These are phyloP conservation scores for Thunnus maccoyii DNA, from an alignment of 2,113 vertebrate species.

Conservation along the genomic window DNA sequence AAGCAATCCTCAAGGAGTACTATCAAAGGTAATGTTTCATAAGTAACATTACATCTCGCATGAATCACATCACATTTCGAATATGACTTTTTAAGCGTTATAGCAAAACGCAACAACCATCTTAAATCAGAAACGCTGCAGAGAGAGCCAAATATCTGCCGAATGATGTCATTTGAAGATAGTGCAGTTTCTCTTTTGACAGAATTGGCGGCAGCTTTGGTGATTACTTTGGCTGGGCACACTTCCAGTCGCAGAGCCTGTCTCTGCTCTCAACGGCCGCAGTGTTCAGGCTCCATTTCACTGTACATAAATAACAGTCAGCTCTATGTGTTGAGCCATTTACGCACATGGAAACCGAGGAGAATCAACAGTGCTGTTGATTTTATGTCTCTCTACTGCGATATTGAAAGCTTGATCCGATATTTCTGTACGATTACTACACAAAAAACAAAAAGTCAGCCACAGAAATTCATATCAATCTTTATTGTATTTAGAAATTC, in stretches of 20 bases:
- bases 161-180: conserved; percentile 61
- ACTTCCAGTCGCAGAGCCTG: conserved; percentile 58
- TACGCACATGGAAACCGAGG: conserved; percentile 13
- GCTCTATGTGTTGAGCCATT: conserved; percentile 8
- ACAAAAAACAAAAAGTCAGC: conserved; percentile 23
- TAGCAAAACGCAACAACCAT: conserved; percentile 5
- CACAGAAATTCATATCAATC: conserved; percentile 87
- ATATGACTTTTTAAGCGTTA: not conserved
- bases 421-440: not conserved
- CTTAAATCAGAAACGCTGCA: conserved; percentile 21
- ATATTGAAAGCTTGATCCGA: not conserved
- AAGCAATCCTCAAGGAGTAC: conserved; percentile 41
- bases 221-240: conserved; percentile 54
- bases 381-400: not conserved
- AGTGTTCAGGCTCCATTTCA: conserved; percentile 47
- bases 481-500: conserved; percentile 90
- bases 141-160: conserved; percentile 46
- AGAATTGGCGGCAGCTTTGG: conserved; percentile 16
- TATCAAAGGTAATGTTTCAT: not conserved
- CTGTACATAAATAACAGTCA: conserved; percentile 36
- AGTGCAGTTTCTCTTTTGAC: conserved; percentile 49
- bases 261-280: conserved; percentile 46
- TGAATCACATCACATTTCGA: conserved; percentile 25
- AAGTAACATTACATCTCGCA: conserved; percentile 18
- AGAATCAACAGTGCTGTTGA: not conserved